Percentiles rank a stretch among this genome's conserved stretches.
phyloP scores from a whole-genome alignment of 2,797 vertebrate genomes.

The Discoglossus pictus region DNA sequence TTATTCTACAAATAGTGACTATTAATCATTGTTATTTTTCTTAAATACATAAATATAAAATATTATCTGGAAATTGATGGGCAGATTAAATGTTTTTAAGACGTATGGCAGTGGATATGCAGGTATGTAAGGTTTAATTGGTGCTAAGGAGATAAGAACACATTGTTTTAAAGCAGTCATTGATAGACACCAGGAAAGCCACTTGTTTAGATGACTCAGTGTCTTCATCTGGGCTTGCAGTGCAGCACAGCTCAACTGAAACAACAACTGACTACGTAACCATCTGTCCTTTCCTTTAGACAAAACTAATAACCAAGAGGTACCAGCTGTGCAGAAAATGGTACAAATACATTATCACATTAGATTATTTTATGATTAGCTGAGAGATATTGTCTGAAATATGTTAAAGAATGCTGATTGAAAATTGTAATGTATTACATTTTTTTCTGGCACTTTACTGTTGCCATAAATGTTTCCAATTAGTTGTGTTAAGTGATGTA shows the following conservation, averaged over 20 bases:
- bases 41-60: too few species aligned
- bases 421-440: not conserved
- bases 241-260: slow-evolving; percentile 29
- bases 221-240: slow-evolving; percentile 36
- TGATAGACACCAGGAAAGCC: slow-evolving; percentile 29
- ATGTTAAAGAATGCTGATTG: slow-evolving; percentile 22
- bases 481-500: slow-evolving; percentile 4
- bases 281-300: slow-evolving; percentile 46
- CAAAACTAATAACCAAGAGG: slow-evolving; percentile 44
- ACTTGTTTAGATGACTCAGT: slow-evolving; percentile 39
- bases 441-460: slow-evolving; percentile 5
- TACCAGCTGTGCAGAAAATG: slow-evolving; percentile 42
- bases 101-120: too few species aligned
- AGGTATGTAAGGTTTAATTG: too few species aligned
- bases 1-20: too few species aligned
- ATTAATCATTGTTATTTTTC: too few species aligned
- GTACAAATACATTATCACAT: slow-evolving; percentile 40
- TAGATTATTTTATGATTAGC: slow-evolving; percentile 30
- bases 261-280: slow-evolving; percentile 38
- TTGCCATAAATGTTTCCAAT: slow-evolving; percentile 17
- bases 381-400: slow-evolving; percentile 27
- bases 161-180: not conserved
- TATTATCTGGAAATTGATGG: too few species aligned
- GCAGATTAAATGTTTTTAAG: too few species aligned
- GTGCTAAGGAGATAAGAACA: too few species aligned